Base-by-base conservation (phyloP, 2,797 vertebrate species). In the Urophycis tenuis region DNA sequence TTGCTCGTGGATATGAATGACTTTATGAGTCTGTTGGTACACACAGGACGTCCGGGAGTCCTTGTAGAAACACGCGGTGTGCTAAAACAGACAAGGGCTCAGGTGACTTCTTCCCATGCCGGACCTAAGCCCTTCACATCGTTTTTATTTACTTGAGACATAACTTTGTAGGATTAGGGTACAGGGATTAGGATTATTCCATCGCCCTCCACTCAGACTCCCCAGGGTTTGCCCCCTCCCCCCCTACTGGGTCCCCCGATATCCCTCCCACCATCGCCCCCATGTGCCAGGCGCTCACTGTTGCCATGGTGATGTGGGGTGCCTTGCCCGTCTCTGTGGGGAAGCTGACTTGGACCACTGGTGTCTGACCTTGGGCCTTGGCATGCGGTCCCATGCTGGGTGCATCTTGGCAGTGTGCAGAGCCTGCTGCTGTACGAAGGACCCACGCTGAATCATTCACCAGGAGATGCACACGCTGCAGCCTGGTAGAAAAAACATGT, bases 241-340 rank as follows among this genome's bases (percentile, higher is more conserved):
- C 79, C 73, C 17, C n/a, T n/a, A 12, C 53, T 49, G 32, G 64
- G 75, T 30, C 45, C 75, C 75, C 30, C 74, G 67, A 79, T 71
- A 78, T 86, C 81, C 49, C 29, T 78, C 33, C 31, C 15, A 74
- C 14, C 12, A 34, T 33, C 72, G 17, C 5, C 34, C 2, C 73
- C 25, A 75, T 73, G 74, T 75, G n/a, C 77, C 71, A 74, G 30
- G 64, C 33, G 78, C 35, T 30, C 69, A 35, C 32, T 6, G 78
- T 85, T 85, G 75, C 80, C 77, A 75, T 80, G 72, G 77, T 60
- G 76, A 81, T 74, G 17, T 33, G 17, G 33, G 25, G 1, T 81
- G 77, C n/a, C 33, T 72, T 75, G 36, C 72, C 72, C 74, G n/a
- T 64, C 53, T 25, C 53, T 9, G n/a, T 39, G 36, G 72, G 64